Percentiles rank a stretch among this genome's conserved stretches.
Conservation (phyloP, 2,113 vertebrate species). For the Dinomys branickii region DNA sequence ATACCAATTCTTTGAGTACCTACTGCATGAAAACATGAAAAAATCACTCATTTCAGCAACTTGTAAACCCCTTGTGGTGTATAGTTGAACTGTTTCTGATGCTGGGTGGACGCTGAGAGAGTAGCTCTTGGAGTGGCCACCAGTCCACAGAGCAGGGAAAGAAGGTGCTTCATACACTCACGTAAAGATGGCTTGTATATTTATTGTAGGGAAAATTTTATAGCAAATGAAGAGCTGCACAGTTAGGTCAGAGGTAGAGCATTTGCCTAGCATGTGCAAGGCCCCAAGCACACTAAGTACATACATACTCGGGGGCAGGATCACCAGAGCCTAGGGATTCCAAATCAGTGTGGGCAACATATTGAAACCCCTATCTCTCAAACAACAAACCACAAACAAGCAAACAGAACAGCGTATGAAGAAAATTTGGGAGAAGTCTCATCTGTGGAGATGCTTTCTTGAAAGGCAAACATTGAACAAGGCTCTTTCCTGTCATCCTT, state of each 20-base stretch:
- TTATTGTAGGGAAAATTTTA: conserved; percentile 38
- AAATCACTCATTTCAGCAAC: background rate
- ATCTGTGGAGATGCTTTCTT: background rate
- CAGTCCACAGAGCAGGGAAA: background rate
- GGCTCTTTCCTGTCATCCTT: background rate
- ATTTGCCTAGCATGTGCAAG: background rate
- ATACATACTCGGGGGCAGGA: background rate
- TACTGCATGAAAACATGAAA: background rate
- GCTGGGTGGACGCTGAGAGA: background rate
- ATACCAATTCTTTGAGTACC: background rate
- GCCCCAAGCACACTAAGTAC: background rate
- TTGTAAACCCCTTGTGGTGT: background rate
- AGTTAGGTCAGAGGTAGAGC: background rate
- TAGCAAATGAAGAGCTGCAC: background rate
- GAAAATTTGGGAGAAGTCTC: background rate
- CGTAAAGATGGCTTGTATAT: background rate
- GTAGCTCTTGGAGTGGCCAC: background rate
- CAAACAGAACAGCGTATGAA: background rate
- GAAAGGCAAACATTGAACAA: background rate
- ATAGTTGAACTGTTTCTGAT: background rate
- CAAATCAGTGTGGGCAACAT: no score
- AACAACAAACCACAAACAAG: no score
- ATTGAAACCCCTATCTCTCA: background rate
- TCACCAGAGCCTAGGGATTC: background rate
- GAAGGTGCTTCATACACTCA: background rate